Evolutionary conservation across 2,888 invertebrate genomes (phyloP), one percentile per base, ranked within the genome.

Genomic region (Drosophila formosana): DNA sequence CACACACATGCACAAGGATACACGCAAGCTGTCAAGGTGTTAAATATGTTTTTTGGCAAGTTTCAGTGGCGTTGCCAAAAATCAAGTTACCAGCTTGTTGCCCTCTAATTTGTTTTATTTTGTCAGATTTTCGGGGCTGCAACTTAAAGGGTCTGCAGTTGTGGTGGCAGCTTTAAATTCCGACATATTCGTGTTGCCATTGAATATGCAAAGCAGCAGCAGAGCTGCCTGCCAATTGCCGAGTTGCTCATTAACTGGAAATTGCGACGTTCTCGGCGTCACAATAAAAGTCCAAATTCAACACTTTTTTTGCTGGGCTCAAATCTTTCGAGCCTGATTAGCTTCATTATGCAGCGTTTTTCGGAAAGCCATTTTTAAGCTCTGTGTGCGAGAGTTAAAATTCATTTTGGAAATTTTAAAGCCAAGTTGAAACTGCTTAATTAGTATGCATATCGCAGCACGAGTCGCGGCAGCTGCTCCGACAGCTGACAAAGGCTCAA

Each of bases 271-370:
- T 39, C 39, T 61, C 39, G 39, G 7, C 2, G 37, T 18, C 43
- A 43, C 45, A 61, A 56, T 57, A 34, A 49, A 49, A 72, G 57
- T 49, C 23, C 25, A 67, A 62, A 62, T 45, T 62, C 43, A 52
- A 61, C 52, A 57, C 57, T 46, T 47, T 32, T 18, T 56, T 46
- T 50, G 30, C 18, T 18, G 62, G 28, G 23, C 57, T 53, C 52
- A 69, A 74, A 88, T 67, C 86, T 55, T 51, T 55, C 50, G 65
- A 74, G 72, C 74, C 80, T 86, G 89, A 88, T 82, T 82, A 88
- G 80, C 87, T 73, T 82, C 73, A 88, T 82, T 82, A 88, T 82
- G 86, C 87, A 66, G 69, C 60, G 66, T 65, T 86, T 86, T 72
- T 52, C 37, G 37, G 50, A 39, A 80, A 88, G 83, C 56, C 89